Evolutionary conservation across 2,113 vertebrate genomes (phyloP).

Genomic region (Cephalopterus ornatus): DNA sequence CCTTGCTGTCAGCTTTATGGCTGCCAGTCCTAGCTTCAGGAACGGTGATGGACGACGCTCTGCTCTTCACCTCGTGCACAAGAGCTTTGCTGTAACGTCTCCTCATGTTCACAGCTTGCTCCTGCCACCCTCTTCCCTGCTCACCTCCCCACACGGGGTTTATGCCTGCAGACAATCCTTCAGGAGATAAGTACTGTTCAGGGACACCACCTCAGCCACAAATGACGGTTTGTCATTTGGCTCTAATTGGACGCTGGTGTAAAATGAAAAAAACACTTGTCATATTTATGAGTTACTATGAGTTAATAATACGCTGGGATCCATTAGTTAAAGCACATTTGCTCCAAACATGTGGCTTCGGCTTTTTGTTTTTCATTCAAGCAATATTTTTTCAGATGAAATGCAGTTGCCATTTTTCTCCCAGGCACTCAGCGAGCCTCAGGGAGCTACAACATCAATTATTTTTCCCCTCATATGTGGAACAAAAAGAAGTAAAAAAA

Average conservation of each 20-base stretch:
- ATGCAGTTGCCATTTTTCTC: neutral
- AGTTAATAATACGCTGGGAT: slow-evolving; percentile 70
- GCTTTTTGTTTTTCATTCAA: slow-evolving; percentile 50
- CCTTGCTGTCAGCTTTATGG: slow-evolving; percentile 65
- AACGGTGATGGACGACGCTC: slow-evolving; percentile 58
- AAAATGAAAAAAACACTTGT: slow-evolving; percentile 71
- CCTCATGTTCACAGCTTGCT: slow-evolving; percentile 73
- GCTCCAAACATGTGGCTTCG: slow-evolving; percentile 64
- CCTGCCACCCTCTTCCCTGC: slow-evolving; percentile 50
- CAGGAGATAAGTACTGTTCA: slow-evolving; percentile 52
- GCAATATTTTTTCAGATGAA: slow-evolving; percentile 38
- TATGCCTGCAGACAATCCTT: slow-evolving; percentile 27
- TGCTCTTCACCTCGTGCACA: slow-evolving; percentile 47
- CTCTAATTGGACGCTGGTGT: slow-evolving; percentile 64
- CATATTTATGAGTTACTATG: slow-evolving; percentile 74
- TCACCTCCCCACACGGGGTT: neutral
- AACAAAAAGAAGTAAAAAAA: neutral
- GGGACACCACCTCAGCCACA: slow-evolving; percentile 33
- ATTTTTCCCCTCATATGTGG: slow-evolving; percentile 1
- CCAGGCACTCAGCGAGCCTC: slow-evolving; percentile 2
- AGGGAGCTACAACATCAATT: slow-evolving; percentile 49
- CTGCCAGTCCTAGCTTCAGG: slow-evolving; percentile 43
- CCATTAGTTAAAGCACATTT: slow-evolving; percentile 69
- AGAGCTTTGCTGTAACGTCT: slow-evolving; percentile 55
- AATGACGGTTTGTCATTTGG: slow-evolving; percentile 42